Conservation (phyloP, 2,888 invertebrate species). For the Pachycephus smyrnensis region DNA sequence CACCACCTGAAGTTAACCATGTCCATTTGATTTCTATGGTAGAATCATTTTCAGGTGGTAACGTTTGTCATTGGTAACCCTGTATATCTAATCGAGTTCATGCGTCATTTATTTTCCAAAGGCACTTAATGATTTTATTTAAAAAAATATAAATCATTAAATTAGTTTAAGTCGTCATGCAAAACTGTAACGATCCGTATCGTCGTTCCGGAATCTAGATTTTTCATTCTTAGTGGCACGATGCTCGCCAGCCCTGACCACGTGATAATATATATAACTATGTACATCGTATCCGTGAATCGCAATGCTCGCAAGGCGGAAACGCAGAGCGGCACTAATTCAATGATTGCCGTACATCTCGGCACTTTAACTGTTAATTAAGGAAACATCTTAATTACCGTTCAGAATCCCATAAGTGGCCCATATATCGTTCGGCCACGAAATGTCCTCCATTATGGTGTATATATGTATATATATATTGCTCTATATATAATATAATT, state of each 20-base stretch:
- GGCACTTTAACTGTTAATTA: slow-evolving; percentile 39
- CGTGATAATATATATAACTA: background rate
- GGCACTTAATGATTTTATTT: too few species aligned
- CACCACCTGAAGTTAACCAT: too few species aligned
- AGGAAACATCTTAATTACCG: slow-evolving; percentile 51
- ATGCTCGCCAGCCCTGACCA: background rate
- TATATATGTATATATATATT: background rate
- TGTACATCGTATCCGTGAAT: background rate
- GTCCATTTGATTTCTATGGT: too few species aligned
- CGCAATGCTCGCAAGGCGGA: slow-evolving; percentile 22
- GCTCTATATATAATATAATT: background rate
- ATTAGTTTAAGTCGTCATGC: too few species aligned
- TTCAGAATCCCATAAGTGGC: slow-evolving; percentile 48
- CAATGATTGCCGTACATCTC: slow-evolving; percentile 34
- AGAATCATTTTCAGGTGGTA: too few species aligned
- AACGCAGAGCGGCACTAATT: slow-evolving; percentile 46
- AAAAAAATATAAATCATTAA: too few species aligned
- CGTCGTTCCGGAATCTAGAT: background rate
- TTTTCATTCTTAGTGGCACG: background rate
- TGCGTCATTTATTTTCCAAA: too few species aligned
- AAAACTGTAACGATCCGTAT: too few species aligned
- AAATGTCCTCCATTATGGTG: background rate
- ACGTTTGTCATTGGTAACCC: too few species aligned
- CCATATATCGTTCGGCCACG: slow-evolving; percentile 13
- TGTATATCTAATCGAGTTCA: too few species aligned